Conservation (phyloP, 1,140 invertebrate genomes). For the Diorhabda elongata region DNA sequence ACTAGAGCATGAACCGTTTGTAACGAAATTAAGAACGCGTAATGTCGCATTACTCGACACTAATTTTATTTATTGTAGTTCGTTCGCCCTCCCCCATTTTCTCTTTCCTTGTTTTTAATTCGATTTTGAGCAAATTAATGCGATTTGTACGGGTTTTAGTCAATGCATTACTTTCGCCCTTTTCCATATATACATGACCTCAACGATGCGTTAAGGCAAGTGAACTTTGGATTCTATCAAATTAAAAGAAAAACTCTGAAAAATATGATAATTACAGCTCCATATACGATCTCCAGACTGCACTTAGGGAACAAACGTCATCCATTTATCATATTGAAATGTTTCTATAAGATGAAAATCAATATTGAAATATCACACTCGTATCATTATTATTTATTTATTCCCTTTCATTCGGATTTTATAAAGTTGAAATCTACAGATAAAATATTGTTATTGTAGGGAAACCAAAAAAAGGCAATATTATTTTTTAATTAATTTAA, state of each 20-base stretch:
- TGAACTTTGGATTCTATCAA: neutral
- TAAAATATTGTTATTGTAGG: too few species aligned
- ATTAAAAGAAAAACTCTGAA: neutral
- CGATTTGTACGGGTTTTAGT: constrained; percentile 21
- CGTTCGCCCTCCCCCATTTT: constrained; percentile 5
- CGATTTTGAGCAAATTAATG: constrained; percentile 30
- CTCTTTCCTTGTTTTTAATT: constrained; percentile 31
- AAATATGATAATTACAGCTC: neutral
- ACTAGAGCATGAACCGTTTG: constrained; percentile 23
- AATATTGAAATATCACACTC: too few species aligned
- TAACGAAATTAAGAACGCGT: constrained; percentile 25
- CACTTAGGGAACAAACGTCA: too few species aligned
- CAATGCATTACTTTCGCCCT: constrained; percentile 5
- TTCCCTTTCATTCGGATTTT: too few species aligned
- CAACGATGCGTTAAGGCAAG: constrained; percentile 10
- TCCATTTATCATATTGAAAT: too few species aligned
- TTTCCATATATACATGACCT: constrained; percentile 3
- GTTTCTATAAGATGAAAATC: too few species aligned
- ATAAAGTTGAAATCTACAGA: too few species aligned
- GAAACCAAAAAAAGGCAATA: too few species aligned
- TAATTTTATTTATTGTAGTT: constrained; percentile 36
- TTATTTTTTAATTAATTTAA: too few species aligned
- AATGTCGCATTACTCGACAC: constrained; percentile 34
- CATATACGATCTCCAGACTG: too few species aligned
- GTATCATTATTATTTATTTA: too few species aligned